phyloP scores from a whole-genome alignment of 2,888 invertebrate species.

The Luperina testacea region DNA sequence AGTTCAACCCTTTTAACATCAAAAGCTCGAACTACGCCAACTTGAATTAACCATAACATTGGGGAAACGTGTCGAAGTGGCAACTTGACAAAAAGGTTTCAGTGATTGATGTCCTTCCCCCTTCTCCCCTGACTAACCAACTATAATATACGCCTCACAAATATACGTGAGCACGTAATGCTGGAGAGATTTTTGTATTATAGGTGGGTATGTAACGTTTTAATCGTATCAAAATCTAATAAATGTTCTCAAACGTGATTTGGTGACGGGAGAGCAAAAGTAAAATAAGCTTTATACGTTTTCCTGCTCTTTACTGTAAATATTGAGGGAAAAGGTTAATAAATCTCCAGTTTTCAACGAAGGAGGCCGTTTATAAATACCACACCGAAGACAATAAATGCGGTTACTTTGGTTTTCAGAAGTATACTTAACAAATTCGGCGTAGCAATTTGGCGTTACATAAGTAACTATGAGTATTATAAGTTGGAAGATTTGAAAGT shows the following conservation, averaged over 20 bases:
- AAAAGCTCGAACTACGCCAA: conserved; percentile 55
- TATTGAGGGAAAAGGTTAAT: conserved; percentile 40
- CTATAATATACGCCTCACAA: conserved; percentile 54
- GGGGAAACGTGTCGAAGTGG: conserved; percentile 78
- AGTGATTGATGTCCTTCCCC: conserved; percentile 77
- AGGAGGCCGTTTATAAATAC: conserved; percentile 20
- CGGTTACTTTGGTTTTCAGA: conserved; percentile 33
- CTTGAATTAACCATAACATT: conserved; percentile 76
- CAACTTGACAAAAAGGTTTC: conserved; percentile 79
- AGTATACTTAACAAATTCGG: not conserved
- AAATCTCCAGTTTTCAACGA: conserved; percentile 20
- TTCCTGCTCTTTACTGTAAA: conserved; percentile 23
- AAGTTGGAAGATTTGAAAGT: not conserved
- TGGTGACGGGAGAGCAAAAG: conserved; percentile 30
- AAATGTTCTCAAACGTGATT: conserved; percentile 32
- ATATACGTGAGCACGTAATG: conserved; percentile 20
- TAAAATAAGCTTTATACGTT: conserved; percentile 26
- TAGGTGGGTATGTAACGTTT: conserved; percentile 13
- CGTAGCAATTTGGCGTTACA: not conserved
- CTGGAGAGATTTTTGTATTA: conserved; percentile 34
- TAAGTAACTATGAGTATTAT: not conserved
- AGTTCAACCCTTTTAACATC: conserved; percentile 40
- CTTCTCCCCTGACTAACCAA: conserved; percentile 45
- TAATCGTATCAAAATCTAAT: conserved; percentile 34
- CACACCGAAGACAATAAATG: conserved; percentile 23